Evolutionary conservation across 2,888 invertebrate species (phyloP).

Genomic region (Heliconius ethilla): DNA sequence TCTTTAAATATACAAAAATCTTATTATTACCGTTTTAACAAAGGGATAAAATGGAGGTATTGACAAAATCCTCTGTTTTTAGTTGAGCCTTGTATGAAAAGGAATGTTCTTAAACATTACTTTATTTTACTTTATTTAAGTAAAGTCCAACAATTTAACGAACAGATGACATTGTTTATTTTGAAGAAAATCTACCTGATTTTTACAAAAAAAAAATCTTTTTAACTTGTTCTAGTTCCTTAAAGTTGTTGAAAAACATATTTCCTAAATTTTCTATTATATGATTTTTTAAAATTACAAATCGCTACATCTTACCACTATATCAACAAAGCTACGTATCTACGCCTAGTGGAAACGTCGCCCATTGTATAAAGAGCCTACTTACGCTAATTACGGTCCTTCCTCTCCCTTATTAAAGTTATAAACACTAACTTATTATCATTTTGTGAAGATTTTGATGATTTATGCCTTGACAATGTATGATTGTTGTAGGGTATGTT

Average conservation of each 20-base stretch:
- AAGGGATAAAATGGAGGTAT: background rate
- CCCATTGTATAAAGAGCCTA: constrained; percentile 44
- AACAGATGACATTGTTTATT: too few species aligned
- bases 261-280: background rate
- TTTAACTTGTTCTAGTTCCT: too few species aligned
- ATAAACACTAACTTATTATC: constrained; percentile 31
- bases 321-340: background rate
- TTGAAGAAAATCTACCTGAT: too few species aligned
- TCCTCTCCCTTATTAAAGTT: constrained; percentile 41
- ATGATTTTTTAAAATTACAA: background rate
- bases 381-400: constrained; percentile 43
- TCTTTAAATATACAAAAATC: too few species aligned
- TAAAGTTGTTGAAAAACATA: too few species aligned
- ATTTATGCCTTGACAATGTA: constrained; percentile 28
- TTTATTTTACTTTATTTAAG: background rate
- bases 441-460: constrained; percentile 28
- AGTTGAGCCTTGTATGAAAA: too few species aligned
- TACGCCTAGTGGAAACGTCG: constrained; percentile 30
- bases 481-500: background rate
- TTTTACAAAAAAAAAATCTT: too few species aligned
- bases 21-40: too few species aligned
- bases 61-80: background rate
- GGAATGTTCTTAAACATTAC: background rate
- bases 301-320: background rate
- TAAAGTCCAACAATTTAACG: too few species aligned